phyloP scores from a whole-genome alignment of 2,113 vertebrate genomes.

The Loxodonta africana region DNA sequence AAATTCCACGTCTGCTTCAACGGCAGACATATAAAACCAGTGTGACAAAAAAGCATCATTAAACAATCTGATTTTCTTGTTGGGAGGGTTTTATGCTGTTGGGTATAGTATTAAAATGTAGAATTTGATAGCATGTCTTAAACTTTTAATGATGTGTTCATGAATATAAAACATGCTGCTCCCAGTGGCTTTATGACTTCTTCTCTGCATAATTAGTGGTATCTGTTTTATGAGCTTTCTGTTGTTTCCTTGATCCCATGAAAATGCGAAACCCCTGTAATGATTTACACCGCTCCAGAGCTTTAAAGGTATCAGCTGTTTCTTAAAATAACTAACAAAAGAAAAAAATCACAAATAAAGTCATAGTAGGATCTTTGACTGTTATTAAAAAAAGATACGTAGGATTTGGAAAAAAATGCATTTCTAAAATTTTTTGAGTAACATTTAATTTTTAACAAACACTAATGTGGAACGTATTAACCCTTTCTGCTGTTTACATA shows the following conservation, averaged over 20 bases:
- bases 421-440: conserved; percentile 61
- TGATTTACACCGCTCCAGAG: conserved; percentile 89
- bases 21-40: conserved; percentile 89
- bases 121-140: conserved; percentile 93
- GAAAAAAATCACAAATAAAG: conserved; percentile 57
- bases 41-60: conserved; percentile 90
- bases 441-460: conserved; percentile 62
- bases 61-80: conserved; percentile 92
- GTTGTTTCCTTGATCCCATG: conserved; percentile 91
- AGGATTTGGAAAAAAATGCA: conserved; percentile 53
- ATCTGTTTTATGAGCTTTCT: conserved; percentile 94
- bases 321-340: conserved; percentile 75
- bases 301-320: conserved; percentile 86
- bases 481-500: conserved; percentile 50
- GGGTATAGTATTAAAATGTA: conserved; percentile 91
- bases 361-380: conserved; percentile 52
- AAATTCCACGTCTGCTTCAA: conserved; percentile 86
- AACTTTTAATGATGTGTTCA: conserved; percentile 94
- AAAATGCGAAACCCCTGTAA: conserved; percentile 92
- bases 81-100: conserved; percentile 90
- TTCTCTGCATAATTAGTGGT: conserved; percentile 93
- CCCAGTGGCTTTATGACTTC: conserved; percentile 91
- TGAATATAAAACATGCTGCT: conserved; percentile 92
- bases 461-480: conserved; percentile 56
- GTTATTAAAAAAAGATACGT: background rate